Conservation (phyloP, 2,113 vertebrate species). For the Ploceus nigricollis region DNA sequence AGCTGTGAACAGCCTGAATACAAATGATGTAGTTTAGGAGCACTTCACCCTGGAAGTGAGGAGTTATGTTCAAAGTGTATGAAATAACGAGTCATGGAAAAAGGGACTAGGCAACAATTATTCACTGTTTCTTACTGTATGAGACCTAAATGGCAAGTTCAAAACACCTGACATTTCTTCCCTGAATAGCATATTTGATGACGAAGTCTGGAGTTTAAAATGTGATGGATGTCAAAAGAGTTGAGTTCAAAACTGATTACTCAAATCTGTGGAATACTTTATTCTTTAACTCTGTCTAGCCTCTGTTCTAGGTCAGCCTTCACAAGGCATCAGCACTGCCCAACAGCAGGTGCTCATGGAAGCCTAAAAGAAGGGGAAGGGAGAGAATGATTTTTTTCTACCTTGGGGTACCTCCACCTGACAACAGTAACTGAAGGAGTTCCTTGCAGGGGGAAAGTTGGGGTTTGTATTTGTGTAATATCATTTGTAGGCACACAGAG, state of each 20-base stretch:
- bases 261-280: background rate
- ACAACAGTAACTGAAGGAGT: background rate
- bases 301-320: background rate
- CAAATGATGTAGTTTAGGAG: background rate
- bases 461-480: background rate
- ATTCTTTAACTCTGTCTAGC: background rate
- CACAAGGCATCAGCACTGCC: background rate
- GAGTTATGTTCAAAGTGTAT: background rate
- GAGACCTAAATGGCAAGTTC: background rate
- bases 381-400: background rate
- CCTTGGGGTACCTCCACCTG: background rate
- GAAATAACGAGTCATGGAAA: background rate
- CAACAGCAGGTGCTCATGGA: background rate
- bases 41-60: constrained; percentile 4
- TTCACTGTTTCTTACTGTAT: background rate
- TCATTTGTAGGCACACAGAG: background rate
- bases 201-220: background rate
- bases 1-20: background rate
- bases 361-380: background rate
- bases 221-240: background rate
- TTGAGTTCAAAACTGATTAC: background rate
- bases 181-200: background rate
- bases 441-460: background rate
- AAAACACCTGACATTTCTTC: background rate
- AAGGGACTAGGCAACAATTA: background rate